A percentile compares a stretch with the other conserved stretches of the same genome.
phyloP scores from a whole-genome alignment of 1,140 invertebrate species.

The Sogatella furcifera region DNA sequence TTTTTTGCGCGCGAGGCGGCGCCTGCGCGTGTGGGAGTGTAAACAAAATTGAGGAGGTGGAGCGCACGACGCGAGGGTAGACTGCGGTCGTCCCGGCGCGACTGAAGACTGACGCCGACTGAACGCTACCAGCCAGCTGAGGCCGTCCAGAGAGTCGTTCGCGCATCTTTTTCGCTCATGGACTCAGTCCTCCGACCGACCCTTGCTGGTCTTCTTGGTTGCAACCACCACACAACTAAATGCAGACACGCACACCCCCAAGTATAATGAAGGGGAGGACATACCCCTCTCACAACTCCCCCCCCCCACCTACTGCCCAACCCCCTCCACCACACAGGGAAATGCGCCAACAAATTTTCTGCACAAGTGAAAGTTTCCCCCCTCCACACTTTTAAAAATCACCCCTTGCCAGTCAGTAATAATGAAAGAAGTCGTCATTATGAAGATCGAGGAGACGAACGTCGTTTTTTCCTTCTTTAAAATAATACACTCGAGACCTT shows the following conservation, averaged over 20 bases:
- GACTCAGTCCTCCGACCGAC: background rate
- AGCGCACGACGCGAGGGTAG: background rate
- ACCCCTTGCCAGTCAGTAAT: slow-evolving; percentile 11
- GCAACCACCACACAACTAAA: slow-evolving; percentile 12
- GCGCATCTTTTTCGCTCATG: slow-evolving; percentile 4
- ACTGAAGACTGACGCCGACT: background rate
- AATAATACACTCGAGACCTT: background rate
- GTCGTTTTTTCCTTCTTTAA: background rate
- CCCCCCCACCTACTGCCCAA: background rate
- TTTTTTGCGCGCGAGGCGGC: slow-evolving; percentile 6
- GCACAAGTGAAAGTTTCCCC: slow-evolving; percentile 10
- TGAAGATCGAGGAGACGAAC: slow-evolving; percentile 11
- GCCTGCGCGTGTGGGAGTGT: background rate
- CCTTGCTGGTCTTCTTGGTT: background rate
- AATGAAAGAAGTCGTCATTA: slow-evolving; percentile 17
- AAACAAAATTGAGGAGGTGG: background rate
- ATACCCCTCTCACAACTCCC: slow-evolving; percentile 1
- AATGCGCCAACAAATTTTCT: slow-evolving; percentile 17
- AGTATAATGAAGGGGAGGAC: background rate
- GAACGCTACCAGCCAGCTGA: too few relatives aligned
- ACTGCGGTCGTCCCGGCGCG: background rate
- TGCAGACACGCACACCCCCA: background rate
- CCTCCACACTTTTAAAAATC: background rate
- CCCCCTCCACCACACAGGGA: slow-evolving; percentile 8
- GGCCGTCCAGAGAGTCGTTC: background rate